Percentiles rank a stretch among this genome's conserved stretches.
Evolutionary conservation across 2,113 vertebrate species (phyloP).

Genomic region (Pitta sordida): DNA sequence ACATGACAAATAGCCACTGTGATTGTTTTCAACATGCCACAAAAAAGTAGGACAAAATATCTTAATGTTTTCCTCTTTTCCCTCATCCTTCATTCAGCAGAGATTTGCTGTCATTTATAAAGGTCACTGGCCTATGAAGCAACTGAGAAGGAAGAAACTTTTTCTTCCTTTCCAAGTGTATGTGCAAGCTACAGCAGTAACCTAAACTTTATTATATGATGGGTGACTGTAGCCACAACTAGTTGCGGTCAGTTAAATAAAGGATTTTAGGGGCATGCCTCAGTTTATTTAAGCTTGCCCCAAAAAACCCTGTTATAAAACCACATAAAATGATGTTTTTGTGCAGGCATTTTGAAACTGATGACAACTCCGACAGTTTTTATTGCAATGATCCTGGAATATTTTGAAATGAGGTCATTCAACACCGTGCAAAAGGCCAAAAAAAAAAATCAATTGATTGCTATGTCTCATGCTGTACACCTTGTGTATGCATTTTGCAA

Average conservation of each 20-base stretch:
- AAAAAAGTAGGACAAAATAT: constrained; percentile 78
- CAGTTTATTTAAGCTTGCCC: background rate
- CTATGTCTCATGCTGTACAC: background rate
- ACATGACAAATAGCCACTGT: constrained; percentile 75
- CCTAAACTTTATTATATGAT: background rate
- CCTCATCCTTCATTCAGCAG: constrained; percentile 73
- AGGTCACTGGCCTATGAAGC: constrained; percentile 68
- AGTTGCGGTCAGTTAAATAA: background rate
- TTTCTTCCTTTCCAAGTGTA: background rate
- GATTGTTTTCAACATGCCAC: constrained; percentile 77
- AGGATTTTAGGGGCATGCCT: background rate
- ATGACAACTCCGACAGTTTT: background rate
- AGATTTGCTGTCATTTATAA: constrained; percentile 75
- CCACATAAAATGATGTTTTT: background rate
- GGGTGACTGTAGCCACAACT: background rate
- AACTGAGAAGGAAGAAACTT: constrained; percentile 53
- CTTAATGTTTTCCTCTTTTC: constrained; percentile 77
- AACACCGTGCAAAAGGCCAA: background rate
- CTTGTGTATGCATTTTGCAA: background rate
- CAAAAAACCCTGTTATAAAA: background rate
- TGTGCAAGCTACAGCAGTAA: background rate
- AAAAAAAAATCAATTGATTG: background rate
- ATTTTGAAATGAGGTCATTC: background rate
- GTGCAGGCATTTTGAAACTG: background rate
- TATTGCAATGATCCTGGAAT: rapidly evolving